Conservation (phyloP, 2,797 vertebrate species). For the Tympanoctomys barrerae region DNA sequence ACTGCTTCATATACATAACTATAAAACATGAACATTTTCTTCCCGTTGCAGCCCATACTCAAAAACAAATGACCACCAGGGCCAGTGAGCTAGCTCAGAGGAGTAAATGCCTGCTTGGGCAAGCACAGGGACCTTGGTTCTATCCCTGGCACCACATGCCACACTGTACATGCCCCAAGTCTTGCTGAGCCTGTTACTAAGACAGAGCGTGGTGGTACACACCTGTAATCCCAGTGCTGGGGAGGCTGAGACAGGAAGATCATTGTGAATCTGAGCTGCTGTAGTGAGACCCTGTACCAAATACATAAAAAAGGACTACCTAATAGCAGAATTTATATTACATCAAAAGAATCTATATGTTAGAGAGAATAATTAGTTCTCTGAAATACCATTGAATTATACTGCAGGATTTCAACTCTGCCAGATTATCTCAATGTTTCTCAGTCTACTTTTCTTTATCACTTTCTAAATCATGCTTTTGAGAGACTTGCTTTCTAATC, state of each 20-base stretch:
- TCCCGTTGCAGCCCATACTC: constrained; percentile 33
- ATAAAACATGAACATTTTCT: not conserved
- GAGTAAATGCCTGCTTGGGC: no score
- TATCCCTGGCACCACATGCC: no score
- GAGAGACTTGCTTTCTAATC: not conserved
- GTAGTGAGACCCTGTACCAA: no score
- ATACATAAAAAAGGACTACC: no score
- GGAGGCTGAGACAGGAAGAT: no score
- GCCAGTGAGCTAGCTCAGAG: no score
- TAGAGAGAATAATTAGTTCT: constrained; percentile 58
- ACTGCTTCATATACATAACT: constrained; percentile 35
- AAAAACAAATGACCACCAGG: not conserved
- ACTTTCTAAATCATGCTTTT: not conserved
- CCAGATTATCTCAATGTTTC: not conserved
- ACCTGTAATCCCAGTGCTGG: no score
- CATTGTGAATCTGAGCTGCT: no score
- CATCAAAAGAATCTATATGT: constrained; percentile 60
- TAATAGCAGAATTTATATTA: not conserved
- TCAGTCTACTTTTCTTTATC: constrained; percentile 14
- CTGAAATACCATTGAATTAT: constrained; percentile 11
- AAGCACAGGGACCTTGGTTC: no score
- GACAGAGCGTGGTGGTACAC: no score
- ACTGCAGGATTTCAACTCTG: not conserved
- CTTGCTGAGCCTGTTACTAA: no score
- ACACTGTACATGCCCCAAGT: no score